Conservation (phyloP, 2,113 vertebrate species). For the Scalopus aquaticus region DNA sequence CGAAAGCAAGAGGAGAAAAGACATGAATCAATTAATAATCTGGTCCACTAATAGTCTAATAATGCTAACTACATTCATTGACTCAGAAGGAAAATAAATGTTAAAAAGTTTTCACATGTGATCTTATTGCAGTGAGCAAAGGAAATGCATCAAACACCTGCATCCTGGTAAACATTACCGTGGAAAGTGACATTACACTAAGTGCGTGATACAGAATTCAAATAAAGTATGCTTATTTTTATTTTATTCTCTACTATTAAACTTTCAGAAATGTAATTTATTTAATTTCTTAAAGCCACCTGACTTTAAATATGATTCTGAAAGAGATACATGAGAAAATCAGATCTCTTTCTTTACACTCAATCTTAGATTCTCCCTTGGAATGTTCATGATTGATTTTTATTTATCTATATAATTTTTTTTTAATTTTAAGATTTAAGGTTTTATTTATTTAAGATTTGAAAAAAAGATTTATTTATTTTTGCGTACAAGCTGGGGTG, state of each 20-base stretch:
- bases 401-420: no score
- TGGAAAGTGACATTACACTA: not conserved
- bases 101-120: not conserved
- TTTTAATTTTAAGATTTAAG: no score
- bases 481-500: no score
- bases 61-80: not conserved
- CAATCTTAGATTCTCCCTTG: not conserved
- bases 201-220: constrained; percentile 10
- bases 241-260: not conserved
- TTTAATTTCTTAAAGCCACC: not conserved
- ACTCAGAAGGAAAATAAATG: not conserved
- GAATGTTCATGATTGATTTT: not conserved
- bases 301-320: not conserved
- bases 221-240: not conserved
- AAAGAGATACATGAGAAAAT: not conserved
- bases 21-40: not conserved
- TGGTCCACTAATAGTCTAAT: not conserved
- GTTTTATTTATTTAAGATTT: no score
- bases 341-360: not conserved
- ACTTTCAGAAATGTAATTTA: not conserved
- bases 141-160: not conserved
- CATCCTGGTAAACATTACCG: not conserved
- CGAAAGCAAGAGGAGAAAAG: not conserved
- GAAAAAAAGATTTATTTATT: no score
- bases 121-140: not conserved